Conservation (phyloP, 2,113 vertebrate genomes). For the Pitta sordida region DNA sequence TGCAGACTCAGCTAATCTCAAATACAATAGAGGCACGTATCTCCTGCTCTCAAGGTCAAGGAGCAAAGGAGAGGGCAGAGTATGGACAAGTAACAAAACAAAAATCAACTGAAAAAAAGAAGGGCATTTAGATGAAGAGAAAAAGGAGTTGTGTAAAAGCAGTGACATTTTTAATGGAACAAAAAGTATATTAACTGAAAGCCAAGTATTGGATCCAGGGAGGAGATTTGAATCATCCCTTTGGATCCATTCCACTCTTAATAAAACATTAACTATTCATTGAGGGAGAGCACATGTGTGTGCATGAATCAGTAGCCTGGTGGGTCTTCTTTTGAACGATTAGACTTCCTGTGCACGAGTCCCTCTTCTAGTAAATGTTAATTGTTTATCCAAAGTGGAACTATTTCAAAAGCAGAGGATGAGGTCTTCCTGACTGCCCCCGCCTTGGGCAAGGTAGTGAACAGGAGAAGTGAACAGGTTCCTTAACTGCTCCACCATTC, state of each 20-base stretch:
- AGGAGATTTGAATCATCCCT: slow-evolving; percentile 41
- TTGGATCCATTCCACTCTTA: slow-evolving; percentile 48
- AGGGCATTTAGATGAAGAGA: slow-evolving; percentile 13
- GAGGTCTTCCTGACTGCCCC: background rate
- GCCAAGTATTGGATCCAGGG: slow-evolving; percentile 36
- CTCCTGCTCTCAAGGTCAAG: background rate
- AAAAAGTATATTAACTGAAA: slow-evolving; percentile 54
- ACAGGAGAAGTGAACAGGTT: background rate
- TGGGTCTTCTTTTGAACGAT: background rate
- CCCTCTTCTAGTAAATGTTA: slow-evolving; percentile 15
- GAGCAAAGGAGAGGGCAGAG: background rate
- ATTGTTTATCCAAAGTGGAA: slow-evolving; percentile 3
- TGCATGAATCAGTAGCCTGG: slow-evolving; percentile 53
- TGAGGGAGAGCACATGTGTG: slow-evolving; percentile 14
- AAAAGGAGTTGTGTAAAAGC: slow-evolving; percentile 21
- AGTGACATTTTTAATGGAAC: slow-evolving; percentile 33
- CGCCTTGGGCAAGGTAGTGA: background rate
- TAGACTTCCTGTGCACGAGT: slow-evolving; percentile 41
- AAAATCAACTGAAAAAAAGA: slow-evolving; percentile 34
- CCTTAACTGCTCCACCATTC: background rate
- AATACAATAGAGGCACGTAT: background rate
- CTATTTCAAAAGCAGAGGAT: background rate
- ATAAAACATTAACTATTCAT: slow-evolving; percentile 43
- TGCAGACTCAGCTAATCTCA: background rate
- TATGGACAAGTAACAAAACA: background rate